Conservation (phyloP, 2,888 invertebrate genomes). For the Ecliptopera silaceata region DNA sequence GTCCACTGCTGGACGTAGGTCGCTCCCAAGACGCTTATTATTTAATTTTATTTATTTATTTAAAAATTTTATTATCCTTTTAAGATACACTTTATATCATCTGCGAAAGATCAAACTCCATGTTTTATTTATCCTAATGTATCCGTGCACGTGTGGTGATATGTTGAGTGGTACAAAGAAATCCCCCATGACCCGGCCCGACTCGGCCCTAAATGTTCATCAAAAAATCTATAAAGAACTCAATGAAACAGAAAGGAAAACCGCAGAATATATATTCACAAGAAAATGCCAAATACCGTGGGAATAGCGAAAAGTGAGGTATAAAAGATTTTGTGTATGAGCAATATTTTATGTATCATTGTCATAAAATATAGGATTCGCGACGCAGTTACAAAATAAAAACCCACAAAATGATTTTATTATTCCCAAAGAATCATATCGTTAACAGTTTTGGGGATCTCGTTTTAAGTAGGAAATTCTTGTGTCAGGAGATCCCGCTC, state of each 20-base stretch:
- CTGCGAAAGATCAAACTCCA: too few relatives aligned
- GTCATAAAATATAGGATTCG: not conserved
- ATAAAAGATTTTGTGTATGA: constrained; percentile 5
- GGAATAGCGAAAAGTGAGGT: constrained; percentile 14
- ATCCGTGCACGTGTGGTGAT: not conserved
- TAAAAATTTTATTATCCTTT: too few relatives aligned
- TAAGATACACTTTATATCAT: too few relatives aligned
- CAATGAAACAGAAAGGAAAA: constrained; percentile 25
- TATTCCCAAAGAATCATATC: too few relatives aligned
- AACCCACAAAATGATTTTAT: too few relatives aligned
- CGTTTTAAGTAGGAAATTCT: too few relatives aligned
- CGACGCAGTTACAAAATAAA: not conserved
- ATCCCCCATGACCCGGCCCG: constrained; percentile 19
- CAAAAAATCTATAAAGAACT: constrained; percentile 27
- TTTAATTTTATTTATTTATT: too few relatives aligned
- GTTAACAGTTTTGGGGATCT: too few relatives aligned
- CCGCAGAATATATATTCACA: constrained; percentile 22
- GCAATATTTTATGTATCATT: constrained; percentile 7
- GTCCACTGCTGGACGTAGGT: too few relatives aligned
- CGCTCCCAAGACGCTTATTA: too few relatives aligned
- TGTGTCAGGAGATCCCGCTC: too few relatives aligned
- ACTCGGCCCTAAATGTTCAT: constrained; percentile 29
- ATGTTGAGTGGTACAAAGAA: not conserved
- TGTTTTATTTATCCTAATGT: not conserved
- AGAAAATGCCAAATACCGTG: constrained; percentile 18